These are phyloP conservation scores for Tor tambroides DNA, from an alignment of 2,113 vertebrate genomes.

Conservation along the genomic window DNA sequence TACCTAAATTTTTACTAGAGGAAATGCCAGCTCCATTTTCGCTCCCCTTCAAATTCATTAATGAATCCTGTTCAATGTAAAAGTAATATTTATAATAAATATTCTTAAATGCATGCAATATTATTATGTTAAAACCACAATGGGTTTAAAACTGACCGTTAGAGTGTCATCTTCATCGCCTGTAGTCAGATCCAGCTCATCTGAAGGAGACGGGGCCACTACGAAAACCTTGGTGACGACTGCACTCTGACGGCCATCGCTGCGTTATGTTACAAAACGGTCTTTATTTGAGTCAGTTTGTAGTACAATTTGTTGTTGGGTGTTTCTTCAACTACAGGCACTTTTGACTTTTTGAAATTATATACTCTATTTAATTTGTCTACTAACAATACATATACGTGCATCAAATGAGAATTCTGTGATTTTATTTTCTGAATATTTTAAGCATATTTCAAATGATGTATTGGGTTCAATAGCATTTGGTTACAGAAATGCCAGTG, in stretches of 20 bases:
- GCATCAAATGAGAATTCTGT: neutral
- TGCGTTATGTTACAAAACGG: constrained; percentile 56
- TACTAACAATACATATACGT: neutral
- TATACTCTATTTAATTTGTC: neutral
- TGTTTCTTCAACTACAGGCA: neutral
- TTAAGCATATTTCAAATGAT: neutral
- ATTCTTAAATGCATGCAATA: neutral
- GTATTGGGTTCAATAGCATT: neutral
- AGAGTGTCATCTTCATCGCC: constrained; percentile 66
- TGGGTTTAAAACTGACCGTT: constrained; percentile 45
- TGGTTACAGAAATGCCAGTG: neutral
- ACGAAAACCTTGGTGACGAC: constrained; percentile 89
- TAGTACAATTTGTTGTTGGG: neutral
- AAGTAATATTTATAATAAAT: neutral
- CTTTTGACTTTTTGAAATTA: neutral
- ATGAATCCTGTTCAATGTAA: constrained; percentile 66
- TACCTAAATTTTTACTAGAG: constrained; percentile 68
- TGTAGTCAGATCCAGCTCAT: constrained; percentile 59
- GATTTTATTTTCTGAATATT: neutral
- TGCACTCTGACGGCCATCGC: constrained; percentile 87
- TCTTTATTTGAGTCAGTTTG: neutral
- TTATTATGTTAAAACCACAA: neutral
- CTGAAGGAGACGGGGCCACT: constrained; percentile 73
- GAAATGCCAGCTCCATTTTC: constrained; percentile 66
- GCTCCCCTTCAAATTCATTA: constrained; percentile 62